Conservation (phyloP, 2,113 vertebrate species). For the Fulica atra region DNA sequence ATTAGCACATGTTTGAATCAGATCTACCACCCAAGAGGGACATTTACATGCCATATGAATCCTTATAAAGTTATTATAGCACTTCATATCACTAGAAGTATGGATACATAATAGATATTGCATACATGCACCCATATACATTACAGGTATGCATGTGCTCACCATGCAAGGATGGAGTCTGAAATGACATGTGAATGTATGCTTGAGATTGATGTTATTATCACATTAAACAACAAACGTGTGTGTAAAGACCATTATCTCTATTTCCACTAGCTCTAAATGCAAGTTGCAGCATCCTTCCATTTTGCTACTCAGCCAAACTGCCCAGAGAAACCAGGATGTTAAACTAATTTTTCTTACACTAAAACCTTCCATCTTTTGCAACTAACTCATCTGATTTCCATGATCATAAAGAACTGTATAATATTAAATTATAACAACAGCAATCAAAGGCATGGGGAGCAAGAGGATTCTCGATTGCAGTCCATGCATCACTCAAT, state of each 20-base stretch:
- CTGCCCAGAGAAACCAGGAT: neutral
- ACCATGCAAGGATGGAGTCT: neutral
- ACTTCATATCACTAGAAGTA: neutral
- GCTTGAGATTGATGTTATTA: neutral
- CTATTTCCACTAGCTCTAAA: neutral
- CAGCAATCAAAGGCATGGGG: constrained; percentile 82
- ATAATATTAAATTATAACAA: constrained; percentile 79
- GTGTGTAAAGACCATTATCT: neutral
- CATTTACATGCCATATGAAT: accelerated
- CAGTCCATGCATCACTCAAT: constrained; percentile 68
- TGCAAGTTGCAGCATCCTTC: neutral
- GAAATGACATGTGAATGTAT: neutral
- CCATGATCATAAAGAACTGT: constrained; percentile 58
- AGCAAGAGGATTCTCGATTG: constrained; percentile 74
- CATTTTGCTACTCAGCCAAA: neutral
- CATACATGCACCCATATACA: too few relatives aligned
- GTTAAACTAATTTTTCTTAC: constrained; percentile 27
- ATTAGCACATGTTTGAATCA: neutral
- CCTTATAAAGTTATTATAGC: neutral
- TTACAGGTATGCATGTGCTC: neutral
- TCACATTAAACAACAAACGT: neutral
- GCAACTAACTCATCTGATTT: constrained; percentile 67
- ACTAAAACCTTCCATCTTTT: constrained; percentile 32
- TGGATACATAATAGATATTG: neutral
- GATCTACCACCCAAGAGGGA: neutral